These are phyloP conservation scores for Taenaris catops DNA, from an alignment of 2,888 invertebrate genomes.

Conservation along the genomic window DNA sequence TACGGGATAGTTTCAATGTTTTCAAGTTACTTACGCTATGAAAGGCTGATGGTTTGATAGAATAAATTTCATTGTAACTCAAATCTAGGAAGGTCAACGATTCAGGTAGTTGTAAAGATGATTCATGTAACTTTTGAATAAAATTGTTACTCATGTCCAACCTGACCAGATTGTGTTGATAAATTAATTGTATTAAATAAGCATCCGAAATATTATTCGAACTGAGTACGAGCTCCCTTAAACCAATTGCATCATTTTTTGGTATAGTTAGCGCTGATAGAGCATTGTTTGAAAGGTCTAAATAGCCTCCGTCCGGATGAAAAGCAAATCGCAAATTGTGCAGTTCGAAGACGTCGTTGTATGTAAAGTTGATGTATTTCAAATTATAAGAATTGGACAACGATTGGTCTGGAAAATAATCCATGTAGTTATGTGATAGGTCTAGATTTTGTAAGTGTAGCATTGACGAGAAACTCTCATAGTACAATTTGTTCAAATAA, in stretches of 20 bases:
- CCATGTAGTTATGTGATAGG: constrained; percentile 50
- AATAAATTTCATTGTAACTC: constrained; percentile 42
- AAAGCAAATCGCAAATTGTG: constrained; percentile 49
- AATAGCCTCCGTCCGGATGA: constrained; percentile 49
- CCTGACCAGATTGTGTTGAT: constrained; percentile 40
- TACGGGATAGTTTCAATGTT: constrained; percentile 47
- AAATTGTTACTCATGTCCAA: constrained; percentile 50
- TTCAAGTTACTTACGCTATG: constrained; percentile 36
- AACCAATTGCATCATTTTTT: constrained; percentile 41
- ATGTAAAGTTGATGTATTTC: constrained; percentile 52
- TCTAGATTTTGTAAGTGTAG: constrained; percentile 56
- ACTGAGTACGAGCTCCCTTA: constrained; percentile 41
- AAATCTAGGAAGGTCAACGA: constrained; percentile 44
- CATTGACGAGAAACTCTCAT: constrained; percentile 51
- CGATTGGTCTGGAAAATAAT: constrained; percentile 45
- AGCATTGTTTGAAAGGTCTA: constrained; percentile 60
- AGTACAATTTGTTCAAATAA: constrained; percentile 40
- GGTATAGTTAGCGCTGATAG: constrained; percentile 44
- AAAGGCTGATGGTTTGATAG: constrained; percentile 52
- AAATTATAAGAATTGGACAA: constrained; percentile 45
- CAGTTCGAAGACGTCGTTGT: constrained; percentile 43
- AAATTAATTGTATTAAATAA: constrained; percentile 37
- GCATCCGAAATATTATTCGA: constrained; percentile 52
- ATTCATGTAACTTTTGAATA: constrained; percentile 40
- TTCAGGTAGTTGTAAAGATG: constrained; percentile 45